Evolutionary conservation across 2,797 vertebrate genomes (phyloP).

Genomic region (Trichosurus vulpecula): DNA sequence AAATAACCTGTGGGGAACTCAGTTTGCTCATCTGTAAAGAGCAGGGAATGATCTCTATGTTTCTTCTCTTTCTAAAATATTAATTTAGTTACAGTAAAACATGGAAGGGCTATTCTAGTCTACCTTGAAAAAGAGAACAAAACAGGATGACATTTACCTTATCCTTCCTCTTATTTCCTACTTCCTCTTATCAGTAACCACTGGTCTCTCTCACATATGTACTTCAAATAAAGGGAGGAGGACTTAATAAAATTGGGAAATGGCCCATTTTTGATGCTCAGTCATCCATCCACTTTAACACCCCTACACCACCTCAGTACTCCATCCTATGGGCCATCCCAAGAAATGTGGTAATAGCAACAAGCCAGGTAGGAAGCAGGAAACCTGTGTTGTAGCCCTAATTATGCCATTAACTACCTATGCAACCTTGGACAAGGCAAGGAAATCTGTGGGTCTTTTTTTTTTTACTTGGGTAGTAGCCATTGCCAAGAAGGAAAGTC

Average conservation of each 20-base stretch:
- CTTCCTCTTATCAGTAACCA: background rate
- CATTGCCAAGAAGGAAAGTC: background rate
- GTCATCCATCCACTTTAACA: background rate
- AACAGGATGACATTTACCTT: background rate
- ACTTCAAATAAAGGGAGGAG: background rate
- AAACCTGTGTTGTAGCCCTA: background rate
- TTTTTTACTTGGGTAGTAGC: background rate
- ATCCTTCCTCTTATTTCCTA: background rate
- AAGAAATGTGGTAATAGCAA: background rate
- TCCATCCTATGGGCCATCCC: background rate
- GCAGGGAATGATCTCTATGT: background rate
- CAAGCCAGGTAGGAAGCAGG: background rate
- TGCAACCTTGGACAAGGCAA: background rate
- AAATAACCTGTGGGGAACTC: conserved; percentile 26
- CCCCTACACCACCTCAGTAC: background rate
- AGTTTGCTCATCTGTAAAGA: conserved; percentile 32
- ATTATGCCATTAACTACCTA: background rate
- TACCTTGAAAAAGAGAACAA: background rate
- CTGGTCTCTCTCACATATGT: background rate
- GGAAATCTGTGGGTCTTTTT: background rate
- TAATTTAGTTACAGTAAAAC: background rate
- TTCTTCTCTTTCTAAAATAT: background rate
- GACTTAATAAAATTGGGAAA: background rate
- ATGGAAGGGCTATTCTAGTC: background rate
- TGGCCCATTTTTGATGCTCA: background rate